A percentile compares a stretch with the other conserved stretches of the same genome.
phyloP scores from a whole-genome alignment of 1,140 invertebrate genomes.

The Meloidogyne exigua region DNA sequence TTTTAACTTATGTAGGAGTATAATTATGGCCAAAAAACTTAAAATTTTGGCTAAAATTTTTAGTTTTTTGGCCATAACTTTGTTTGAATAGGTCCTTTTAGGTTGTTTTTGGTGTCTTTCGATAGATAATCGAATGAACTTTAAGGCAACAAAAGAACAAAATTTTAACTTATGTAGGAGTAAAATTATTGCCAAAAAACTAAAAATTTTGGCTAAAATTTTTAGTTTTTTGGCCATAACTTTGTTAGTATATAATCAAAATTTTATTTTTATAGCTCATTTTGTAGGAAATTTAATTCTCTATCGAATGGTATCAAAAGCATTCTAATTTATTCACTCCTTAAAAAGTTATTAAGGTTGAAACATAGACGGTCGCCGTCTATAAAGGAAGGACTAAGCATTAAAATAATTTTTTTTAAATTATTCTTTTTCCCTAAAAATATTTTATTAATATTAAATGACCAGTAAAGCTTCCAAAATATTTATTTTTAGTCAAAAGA shows the following conservation, averaged over 20 bases:
- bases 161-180: background rate
- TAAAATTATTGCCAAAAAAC: background rate
- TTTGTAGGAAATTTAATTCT: background rate
- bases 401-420: background rate
- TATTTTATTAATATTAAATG: background rate
- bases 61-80: no score
- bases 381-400: no score
- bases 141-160: background rate
- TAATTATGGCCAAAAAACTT: no score
- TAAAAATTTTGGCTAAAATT: background rate
- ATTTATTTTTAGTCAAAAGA: background rate
- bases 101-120: background rate
- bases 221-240: background rate
- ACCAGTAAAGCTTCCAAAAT: background rate
- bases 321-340: background rate
- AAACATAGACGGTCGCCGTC: background rate
- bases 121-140: background rate
- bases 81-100: background rate
- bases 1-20: no score
- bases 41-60: no score
- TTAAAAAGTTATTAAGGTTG: background rate
- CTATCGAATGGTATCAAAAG: background rate
- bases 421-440: background rate
- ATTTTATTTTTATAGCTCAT: background rate
- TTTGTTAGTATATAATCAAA: background rate